Evolutionary conservation across 2,888 invertebrate species (phyloP), one percentile per base, ranked within the genome.

Genomic region (Cylindroiulus punctatus): DNA sequence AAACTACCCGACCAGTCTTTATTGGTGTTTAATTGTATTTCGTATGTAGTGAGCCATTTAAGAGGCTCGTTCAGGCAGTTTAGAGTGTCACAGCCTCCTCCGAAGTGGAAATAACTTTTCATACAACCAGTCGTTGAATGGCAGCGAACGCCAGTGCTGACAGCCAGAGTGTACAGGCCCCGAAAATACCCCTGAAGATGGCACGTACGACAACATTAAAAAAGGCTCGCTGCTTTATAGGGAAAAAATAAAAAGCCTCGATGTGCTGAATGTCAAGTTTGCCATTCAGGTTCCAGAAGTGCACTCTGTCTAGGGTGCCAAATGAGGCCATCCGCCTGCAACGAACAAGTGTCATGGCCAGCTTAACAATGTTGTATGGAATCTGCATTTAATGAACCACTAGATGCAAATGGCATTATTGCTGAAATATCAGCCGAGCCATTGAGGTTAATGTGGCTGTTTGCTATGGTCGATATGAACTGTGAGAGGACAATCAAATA

Each of bases 1-100:
- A 65, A 65, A 65, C n/a, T 65, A 65, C 65, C 65, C 65, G 65
- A 65, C 65, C 65, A 65, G 65, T 65, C 65, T 65, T 65, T 65
- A 65, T 65, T 65, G 65, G 65, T 22, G 65, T 65, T 65, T 65
- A 65, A 65, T 65, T 65, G 65, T 65, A 65, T 65, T 65, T 65
- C 65, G 65, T 65, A 65, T 26, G 65, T 65, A 65, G 65, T 65
- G 65, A 65, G 65, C 65, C 65, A 65, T 65, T 65, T 65, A 65
- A 65, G 65, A 65, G 65, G 65, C 65, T 65, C 65, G 65, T 65
- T 65, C 22, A 65, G 65, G 65, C 65, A 65, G 65, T 65, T 65
- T 65, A 65, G 65, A 65, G 65, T 65, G 65, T 65, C 65, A 65
- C 65, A 12, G n/a, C 26, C 65, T 65, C 65, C 26, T 26, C 26